Base-by-base conservation (phyloP, 64 coral and sea anemone species). In the Acropora yongei region DNA sequence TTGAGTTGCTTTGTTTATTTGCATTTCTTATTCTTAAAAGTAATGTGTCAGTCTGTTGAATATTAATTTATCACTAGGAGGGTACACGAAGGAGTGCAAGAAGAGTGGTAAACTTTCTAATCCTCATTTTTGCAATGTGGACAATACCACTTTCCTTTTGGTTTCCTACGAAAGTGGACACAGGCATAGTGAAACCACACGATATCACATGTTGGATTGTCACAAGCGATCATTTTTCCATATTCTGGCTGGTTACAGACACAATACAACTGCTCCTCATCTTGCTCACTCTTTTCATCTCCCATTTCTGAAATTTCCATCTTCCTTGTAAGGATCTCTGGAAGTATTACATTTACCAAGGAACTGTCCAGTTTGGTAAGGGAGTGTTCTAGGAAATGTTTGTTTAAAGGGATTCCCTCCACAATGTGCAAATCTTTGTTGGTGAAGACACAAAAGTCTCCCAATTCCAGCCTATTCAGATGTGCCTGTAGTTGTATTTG, bases 211-310 rank as follows among this genome's bases (percentile, higher is more conserved):
- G 17, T 43, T 41, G 69, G 20, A 79, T 93, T 93, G 75, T 93
- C 83, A 73, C 91, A 93, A 16, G 49, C 9, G 50, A 93, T 93
- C 90, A 92, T 92, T 10, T 57, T 78, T 19, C 90, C 90, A 86
- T 55, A 2, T 55, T 93, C 86, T 88, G 92, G 92, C 66, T 93
- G 40, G 57, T 93, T 82, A 67, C 92, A 93, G 44, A 89, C 75
- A 89, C 46, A 47, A 12, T 1, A 78, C 85, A 13, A 85, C 47
- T 51, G 44, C 39, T 75, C 51, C 51, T 55, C 1, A 55, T 51
- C 79, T 42, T 89, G 14, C 60, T 87, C 77, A 71, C 48, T 11
- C 40, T 49, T 14, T 68, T 19, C 63, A 45, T 11, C 58, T 41
- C 11, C 78, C 58, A 5, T 65, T 16, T 53, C 61, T 74, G 55